Conservation (phyloP, 2,113 vertebrate species). For the Bubo scandiacus region DNA sequence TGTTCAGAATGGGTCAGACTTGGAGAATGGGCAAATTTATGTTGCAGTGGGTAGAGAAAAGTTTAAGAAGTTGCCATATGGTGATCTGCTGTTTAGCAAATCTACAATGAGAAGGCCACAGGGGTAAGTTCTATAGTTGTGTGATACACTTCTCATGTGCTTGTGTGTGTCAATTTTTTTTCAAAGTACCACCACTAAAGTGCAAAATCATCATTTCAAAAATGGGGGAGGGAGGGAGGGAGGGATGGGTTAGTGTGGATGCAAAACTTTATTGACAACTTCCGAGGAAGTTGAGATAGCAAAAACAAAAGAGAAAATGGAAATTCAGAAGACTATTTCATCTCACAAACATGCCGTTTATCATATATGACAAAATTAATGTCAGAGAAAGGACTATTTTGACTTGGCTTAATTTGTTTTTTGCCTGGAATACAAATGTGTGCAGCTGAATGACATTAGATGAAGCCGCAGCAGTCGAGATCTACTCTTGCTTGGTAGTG, state of each 20-base stretch:
- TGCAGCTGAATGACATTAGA: background rate
- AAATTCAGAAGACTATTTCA: background rate
- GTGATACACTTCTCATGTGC: background rate
- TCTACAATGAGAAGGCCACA: constrained; percentile 76
- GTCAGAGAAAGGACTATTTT: background rate
- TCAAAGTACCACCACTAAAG: background rate
- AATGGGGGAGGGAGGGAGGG: no score
- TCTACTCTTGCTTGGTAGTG: background rate
- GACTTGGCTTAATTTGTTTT: background rate
- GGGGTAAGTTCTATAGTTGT: constrained; percentile 75
- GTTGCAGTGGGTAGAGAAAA: constrained; percentile 93
- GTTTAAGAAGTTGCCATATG: constrained; percentile 91
- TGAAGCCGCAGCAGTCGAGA: background rate
- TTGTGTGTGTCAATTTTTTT: background rate
- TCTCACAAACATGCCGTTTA: background rate
- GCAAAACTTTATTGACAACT: background rate
- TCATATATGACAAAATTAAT: background rate
- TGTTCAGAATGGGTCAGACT: constrained; percentile 81
- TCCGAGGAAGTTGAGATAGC: background rate
- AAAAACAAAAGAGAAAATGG: background rate
- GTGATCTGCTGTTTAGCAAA: constrained; percentile 86
- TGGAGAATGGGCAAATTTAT: constrained; percentile 93
- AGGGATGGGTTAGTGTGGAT: background rate
- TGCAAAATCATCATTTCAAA: background rate
- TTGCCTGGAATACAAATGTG: background rate